These are phyloP conservation scores for Cotesia glomerata DNA, from an alignment of 1,140 invertebrate species.

Conservation along the genomic window DNA sequence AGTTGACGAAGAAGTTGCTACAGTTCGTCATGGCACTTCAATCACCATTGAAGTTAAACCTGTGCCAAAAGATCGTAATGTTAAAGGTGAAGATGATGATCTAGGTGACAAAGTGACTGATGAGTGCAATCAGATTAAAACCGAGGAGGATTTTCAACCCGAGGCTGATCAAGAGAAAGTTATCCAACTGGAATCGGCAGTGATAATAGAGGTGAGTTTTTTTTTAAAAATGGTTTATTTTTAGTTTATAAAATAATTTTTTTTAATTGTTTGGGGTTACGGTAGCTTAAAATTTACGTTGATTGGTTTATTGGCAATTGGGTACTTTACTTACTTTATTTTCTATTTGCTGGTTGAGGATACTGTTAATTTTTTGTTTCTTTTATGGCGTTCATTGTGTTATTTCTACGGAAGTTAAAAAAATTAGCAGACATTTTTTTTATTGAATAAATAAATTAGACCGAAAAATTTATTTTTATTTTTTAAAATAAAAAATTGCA, in stretches of 20 bases:
- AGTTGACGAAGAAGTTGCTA: conserved; percentile 54
- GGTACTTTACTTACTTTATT: neutral
- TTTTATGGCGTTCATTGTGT: no score
- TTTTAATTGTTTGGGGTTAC: neutral
- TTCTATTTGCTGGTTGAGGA: conserved; percentile 28
- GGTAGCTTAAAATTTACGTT: neutral
- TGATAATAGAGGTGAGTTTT: conserved; percentile 51
- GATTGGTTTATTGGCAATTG: neutral
- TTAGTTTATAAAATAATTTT: no score
- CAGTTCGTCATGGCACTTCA: conserved; percentile 33
- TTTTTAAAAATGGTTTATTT: neutral
- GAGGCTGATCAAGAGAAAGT: conserved; percentile 14
- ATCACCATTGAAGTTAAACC: conserved; percentile 29
- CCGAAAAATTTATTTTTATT: no score
- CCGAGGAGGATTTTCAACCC: conserved; percentile 30
- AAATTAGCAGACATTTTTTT: no score
- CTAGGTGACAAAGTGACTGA: neutral
- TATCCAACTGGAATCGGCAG: conserved; percentile 44
- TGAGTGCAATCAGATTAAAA: conserved; percentile 9
- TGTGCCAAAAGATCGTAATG: no score
- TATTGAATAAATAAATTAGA: no score
- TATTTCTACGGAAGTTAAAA: no score
- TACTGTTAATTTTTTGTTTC: neutral
- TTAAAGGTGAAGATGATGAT: no score
- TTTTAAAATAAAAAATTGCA: no score